Evolutionary conservation across 2,797 vertebrate genomes (phyloP).

Genomic region (Pseudochirops cupreus): DNA sequence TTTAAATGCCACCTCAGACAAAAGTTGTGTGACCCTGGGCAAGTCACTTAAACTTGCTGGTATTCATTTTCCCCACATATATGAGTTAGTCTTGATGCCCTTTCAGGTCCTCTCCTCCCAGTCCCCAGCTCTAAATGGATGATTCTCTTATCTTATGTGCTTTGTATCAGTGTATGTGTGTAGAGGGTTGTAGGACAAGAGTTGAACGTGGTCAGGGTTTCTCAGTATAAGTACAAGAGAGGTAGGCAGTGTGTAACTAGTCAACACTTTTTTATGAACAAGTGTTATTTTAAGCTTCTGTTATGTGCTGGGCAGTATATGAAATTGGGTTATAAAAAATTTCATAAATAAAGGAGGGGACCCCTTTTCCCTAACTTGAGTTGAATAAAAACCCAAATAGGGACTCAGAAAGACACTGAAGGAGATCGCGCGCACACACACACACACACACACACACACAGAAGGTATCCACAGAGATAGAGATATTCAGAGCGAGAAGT

Average conservation of each 20-base stretch:
- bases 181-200: background rate
- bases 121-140: background rate
- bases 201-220: background rate
- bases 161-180: background rate
- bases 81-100: background rate
- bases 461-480: background rate
- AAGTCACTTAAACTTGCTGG: background rate
- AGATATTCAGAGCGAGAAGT: background rate
- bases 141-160: background rate
- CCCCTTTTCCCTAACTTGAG: background rate
- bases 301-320: background rate
- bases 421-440: background rate
- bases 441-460: background rate
- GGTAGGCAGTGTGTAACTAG: background rate
- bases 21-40: background rate
- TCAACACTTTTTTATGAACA: background rate
- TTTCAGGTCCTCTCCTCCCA: background rate
- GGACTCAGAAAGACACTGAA: background rate
- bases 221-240: background rate
- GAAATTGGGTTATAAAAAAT: background rate
- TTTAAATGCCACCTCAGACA: background rate
- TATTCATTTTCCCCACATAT: background rate
- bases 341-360: background rate
- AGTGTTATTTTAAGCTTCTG: background rate
- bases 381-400: background rate